Percentiles rank a stretch among this genome's conserved stretches.
phyloP scores from a whole-genome alignment of 2,113 vertebrate genomes.

The Aleadryas rufinucha region DNA sequence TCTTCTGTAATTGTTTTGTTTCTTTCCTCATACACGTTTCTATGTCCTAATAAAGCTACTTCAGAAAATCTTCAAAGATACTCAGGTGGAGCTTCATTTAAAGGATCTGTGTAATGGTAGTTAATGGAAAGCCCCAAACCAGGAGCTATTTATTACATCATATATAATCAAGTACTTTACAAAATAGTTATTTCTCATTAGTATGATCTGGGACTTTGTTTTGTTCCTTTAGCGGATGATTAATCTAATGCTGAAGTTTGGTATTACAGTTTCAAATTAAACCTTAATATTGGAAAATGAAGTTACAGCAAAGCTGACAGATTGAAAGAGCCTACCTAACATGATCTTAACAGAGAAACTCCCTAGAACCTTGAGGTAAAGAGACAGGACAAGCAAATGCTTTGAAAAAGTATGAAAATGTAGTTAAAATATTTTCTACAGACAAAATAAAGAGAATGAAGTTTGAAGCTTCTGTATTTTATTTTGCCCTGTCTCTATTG shows the following conservation, averaged over 20 bases:
- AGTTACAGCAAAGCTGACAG: background rate
- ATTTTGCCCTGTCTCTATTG: background rate
- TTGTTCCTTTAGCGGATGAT: background rate
- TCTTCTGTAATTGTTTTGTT: background rate
- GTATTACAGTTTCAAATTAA: background rate
- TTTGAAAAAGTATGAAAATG: background rate
- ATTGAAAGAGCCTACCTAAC: background rate
- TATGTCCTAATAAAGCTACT: background rate
- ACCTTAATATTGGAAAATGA: background rate
- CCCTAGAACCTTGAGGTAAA: background rate
- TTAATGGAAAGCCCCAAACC: background rate
- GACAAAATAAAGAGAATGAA: background rate
- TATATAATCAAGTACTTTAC: background rate
- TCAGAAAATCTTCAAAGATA: background rate
- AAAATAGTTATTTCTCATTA: background rate
- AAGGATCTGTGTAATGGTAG: background rate
- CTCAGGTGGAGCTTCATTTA: background rate
- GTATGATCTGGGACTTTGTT: background rate
- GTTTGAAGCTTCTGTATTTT: background rate
- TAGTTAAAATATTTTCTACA: background rate
- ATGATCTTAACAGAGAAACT: background rate
- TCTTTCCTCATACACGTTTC: background rate
- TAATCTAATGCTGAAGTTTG: background rate
- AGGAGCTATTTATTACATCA: background rate
- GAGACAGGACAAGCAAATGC: background rate